Conservation (phyloP, 2,797 vertebrate species). For the Halcyon badia region DNA sequence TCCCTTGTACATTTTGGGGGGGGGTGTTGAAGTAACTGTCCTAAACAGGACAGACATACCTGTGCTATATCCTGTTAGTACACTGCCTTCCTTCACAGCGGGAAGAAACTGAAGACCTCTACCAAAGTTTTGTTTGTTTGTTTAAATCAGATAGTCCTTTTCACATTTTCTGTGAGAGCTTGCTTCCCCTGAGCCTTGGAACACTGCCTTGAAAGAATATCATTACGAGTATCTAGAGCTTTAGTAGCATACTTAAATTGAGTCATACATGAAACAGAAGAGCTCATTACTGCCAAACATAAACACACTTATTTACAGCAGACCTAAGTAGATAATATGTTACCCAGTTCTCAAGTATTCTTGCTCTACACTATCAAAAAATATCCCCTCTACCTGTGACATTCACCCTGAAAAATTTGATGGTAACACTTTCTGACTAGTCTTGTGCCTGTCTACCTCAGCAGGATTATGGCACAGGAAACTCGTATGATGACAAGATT, state of each 20-base stretch:
- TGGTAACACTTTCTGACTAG: neutral
- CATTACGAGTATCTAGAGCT: neutral
- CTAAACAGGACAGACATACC: neutral
- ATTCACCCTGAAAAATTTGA: constrained; percentile 1
- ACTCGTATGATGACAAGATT: neutral
- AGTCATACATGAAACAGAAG: neutral
- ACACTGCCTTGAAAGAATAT: neutral
- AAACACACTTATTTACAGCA: neutral
- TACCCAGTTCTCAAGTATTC: neutral
- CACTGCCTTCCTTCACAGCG: neutral
- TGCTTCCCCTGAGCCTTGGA: neutral
- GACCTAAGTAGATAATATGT: neutral
- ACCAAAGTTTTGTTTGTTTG: neutral
- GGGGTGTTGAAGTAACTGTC: neutral
- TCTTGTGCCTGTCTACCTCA: neutral
- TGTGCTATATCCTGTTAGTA: neutral
- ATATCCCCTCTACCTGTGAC: neutral
- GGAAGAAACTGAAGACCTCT: neutral
- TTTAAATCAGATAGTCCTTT: neutral
- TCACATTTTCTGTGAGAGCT: neutral
- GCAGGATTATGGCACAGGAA: neutral
- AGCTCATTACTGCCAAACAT: neutral
- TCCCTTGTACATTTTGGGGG: neutral
- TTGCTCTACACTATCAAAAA: neutral
- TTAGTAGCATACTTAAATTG: neutral